These are phyloP conservation scores for Pagetopsis macropterus DNA, from an alignment of 2,797 vertebrate genomes.

Conservation along the genomic window DNA sequence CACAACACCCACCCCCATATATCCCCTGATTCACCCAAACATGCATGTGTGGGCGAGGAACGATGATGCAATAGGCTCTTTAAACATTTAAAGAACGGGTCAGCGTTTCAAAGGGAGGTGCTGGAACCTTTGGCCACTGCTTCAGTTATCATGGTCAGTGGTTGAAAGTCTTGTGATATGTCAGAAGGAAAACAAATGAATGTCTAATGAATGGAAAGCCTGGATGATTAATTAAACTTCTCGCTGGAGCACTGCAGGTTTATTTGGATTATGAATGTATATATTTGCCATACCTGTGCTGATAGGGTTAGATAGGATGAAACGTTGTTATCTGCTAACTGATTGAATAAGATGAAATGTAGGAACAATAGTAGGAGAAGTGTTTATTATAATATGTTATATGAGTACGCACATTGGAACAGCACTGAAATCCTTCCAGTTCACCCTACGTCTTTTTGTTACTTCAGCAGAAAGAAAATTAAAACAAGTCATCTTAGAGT, in stretches of 20 bases:
- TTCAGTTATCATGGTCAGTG: slow-evolving; percentile 81
- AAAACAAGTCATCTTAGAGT: slow-evolving; percentile 81
- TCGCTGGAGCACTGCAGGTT: slow-evolving; percentile 63
- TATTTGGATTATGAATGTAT: slow-evolving; percentile 76
- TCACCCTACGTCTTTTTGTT: slow-evolving; percentile 46
- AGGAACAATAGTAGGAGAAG: slow-evolving; percentile 7
- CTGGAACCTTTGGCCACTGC: slow-evolving; percentile 81
- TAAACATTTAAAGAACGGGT: slow-evolving; percentile 83
- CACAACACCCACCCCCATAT: slow-evolving; percentile 63
- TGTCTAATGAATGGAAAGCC: slow-evolving; percentile 75
- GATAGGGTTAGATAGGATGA: slow-evolving; percentile 45
- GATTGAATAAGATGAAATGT: slow-evolving; percentile 43
- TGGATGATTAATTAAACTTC: slow-evolving; percentile 70
- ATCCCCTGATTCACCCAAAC: slow-evolving; percentile 79
- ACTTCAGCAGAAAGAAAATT: slow-evolving; percentile 63
- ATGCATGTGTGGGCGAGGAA: slow-evolving; percentile 80
- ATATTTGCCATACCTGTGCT: slow-evolving; percentile 55
- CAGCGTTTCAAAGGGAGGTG: slow-evolving; percentile 80
- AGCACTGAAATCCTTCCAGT: slow-evolving; percentile 1
- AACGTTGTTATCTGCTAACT: slow-evolving; percentile 40
- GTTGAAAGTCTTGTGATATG: slow-evolving; percentile 77
- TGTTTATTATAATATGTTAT: slow-evolving; percentile 28
- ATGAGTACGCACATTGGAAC: slow-evolving; percentile 12
- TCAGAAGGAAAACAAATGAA: slow-evolving; percentile 74
- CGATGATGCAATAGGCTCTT: slow-evolving; percentile 81